Evolutionary conservation across 2,113 vertebrate species (phyloP).

Genomic region (Callaeas wilsoni): DNA sequence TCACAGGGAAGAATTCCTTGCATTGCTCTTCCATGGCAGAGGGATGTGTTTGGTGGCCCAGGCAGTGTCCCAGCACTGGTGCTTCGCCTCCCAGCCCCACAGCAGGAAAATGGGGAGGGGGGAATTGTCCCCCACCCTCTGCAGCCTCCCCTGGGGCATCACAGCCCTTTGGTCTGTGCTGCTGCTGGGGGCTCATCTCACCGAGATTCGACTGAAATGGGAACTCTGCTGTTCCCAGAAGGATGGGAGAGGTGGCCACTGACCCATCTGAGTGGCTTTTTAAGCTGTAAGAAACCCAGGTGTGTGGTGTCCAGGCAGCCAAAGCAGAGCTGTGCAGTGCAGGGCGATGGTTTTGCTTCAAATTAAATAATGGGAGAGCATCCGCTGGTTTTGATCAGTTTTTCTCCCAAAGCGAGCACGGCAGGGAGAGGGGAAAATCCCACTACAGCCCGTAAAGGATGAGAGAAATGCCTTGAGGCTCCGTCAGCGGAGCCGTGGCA

Average conservation of each 20-base stretch:
- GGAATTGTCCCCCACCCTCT: background rate
- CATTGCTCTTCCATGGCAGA: background rate
- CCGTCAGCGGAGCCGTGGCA: accelerated
- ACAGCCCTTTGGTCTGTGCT: background rate
- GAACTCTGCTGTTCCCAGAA: background rate
- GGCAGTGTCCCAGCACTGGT: accelerated
- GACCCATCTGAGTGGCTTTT: background rate
- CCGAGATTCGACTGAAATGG: background rate
- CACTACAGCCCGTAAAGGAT: accelerated
- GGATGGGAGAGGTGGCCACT: background rate
- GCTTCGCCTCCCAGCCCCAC: background rate
- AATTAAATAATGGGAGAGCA: background rate
- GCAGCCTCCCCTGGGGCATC: background rate
- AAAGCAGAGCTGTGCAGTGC: background rate
- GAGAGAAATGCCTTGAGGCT: accelerated
- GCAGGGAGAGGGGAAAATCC: background rate
- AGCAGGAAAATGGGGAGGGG: background rate
- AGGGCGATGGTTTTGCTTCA: background rate
- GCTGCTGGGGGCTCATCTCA: background rate
- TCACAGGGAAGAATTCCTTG: accelerated
- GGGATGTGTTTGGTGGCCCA: background rate
- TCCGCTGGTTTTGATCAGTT: background rate
- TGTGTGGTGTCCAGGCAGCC: background rate
- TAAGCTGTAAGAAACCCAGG: background rate
- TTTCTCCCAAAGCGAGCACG: accelerated